A percentile compares a stretch with the other conserved stretches of the same genome.
Conservation (phyloP, 23 tunicate species). For the Halocynthia roretzi region DNA sequence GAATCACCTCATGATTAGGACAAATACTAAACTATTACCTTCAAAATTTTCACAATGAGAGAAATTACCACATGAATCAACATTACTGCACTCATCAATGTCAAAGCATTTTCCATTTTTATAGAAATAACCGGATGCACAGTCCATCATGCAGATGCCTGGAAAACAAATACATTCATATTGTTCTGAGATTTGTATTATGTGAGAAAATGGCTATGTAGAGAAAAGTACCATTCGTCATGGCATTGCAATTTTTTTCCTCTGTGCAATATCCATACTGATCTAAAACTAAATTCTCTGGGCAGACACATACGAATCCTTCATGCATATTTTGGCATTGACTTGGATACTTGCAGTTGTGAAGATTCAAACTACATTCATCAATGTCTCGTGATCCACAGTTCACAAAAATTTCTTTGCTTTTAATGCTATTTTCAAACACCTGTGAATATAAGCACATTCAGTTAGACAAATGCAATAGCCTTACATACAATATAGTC, state of each 20-base stretch:
- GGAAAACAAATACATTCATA: slow-evolving; percentile 1
- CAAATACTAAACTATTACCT: neutral
- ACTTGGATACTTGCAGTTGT: slow-evolving; percentile 35
- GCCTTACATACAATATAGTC: neutral
- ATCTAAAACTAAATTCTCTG: slow-evolving; percentile 21
- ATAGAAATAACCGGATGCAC: slow-evolving; percentile 30
- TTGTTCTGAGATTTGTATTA: neutral
- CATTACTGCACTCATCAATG: slow-evolving; percentile 40
- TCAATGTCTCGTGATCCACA: slow-evolving; percentile 44
- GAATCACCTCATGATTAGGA: neutral
- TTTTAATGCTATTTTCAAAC: neutral
- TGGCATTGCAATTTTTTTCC: slow-evolving; percentile 9
- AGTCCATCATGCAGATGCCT: slow-evolving; percentile 21
- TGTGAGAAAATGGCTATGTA: too few relatives aligned
- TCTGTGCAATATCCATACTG: slow-evolving; percentile 54
- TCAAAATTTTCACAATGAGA: slow-evolving; percentile 4
- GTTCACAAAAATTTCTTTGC: slow-evolving; percentile 21
- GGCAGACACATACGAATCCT: slow-evolving; percentile 56
- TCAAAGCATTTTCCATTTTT: slow-evolving; percentile 40
- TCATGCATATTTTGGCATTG: slow-evolving; percentile 36
- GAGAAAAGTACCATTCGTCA: too few relatives aligned
- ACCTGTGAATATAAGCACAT: neutral
- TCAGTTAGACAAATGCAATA: neutral
- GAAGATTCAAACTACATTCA: slow-evolving; percentile 37
- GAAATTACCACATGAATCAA: neutral